Evolutionary conservation across 2,888 invertebrate genomes (phyloP), one percentile per base, ranked within the genome.

Genomic region (Melanchra persicariae): DNA sequence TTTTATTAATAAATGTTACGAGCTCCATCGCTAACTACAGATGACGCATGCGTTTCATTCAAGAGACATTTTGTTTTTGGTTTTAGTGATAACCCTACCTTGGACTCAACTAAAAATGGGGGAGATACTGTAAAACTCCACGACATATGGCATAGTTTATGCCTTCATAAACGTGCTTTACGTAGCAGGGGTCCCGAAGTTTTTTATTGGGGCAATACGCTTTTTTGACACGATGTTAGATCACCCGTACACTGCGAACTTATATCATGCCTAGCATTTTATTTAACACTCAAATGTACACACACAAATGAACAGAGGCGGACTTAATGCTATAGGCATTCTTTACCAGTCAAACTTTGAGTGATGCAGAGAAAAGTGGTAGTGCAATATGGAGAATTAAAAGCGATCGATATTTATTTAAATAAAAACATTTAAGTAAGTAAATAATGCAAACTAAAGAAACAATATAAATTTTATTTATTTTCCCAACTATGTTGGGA

Each of bases 91-190:
- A 76, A 24, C 78, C 78, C 70, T 81, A 47, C 12, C 26, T 19
- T 9, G 43, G n/a, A 55, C 24, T 45, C 10, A 9, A 40, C 47
- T 34, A 54, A 78, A 80, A 62, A 58, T 37, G 24, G 69, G 63
- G 63, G n/a, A 77, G 78, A 59, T 62, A 75, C 22, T 59, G 76
- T 76, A 62, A 59, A 58, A 65, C 43, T 65, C 45, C n/a, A 80
- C 77, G 62, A 62, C 61, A 81, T 49, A 59, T 40, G 65, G 64
- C 47, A 69, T 74, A 65, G 26, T 81, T 70, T 70, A 59, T 65
- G 45, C n/a, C 30, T 65, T 55, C 49, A 75, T 65, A 81, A 80
- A 70, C 65, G 49, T 81, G 9, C 64, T 68, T 61, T 61, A 74
- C 52, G 40, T 15, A 63, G 30, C 40, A 34, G 51, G 7, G 19